Base-by-base conservation (phyloP, 2,113 vertebrate species). In the Menidia beryllina region DNA sequence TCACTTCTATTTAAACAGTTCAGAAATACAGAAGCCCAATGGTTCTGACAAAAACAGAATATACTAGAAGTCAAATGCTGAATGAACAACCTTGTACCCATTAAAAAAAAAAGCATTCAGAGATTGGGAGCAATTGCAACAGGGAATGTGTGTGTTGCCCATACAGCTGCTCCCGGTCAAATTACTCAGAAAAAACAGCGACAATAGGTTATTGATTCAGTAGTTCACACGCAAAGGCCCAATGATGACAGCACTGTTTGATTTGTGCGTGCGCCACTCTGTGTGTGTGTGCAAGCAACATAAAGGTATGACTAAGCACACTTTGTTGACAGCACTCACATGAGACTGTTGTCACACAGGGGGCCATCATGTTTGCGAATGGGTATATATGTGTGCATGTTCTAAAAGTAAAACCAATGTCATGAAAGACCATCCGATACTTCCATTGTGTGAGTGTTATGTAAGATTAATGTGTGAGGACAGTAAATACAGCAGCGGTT, bases 121-220 rank as follows among this genome's bases (percentile, higher is more conserved):
- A 30, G 53, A 26, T 12, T 38, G 43, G 59, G 63, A 53, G 68
- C 2, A 0, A 11, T 47, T 58, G 48, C 39, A 56, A 10, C 50
- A 43, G 70, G 52, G 43, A 77, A 69, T 66, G 72, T 77, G 63
- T 0, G 38, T 56, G 4, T 36, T 48, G 48, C 76, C 53, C 49
- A 55, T 77, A 57, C 82, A 85, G 84, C 80, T 88, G 86, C 81
- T 75, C 73, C 76, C 41, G 9, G 56, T 88, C 82, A 84, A 66
- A 75, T 81, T 67, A 72, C 82, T 78, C 10, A 11, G 27, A 84
- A 48, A 58, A 47, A 53, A 50, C 39, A 59, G 56, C 19, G 49
- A 87, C 79, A 90, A 88, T 68, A 52, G 81, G 24, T 25, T 86
- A 82, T 84, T 88, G 76, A 75, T 67, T 41, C 57, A 75, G 25